These are phyloP conservation scores for Escarpia spicata DNA, from an alignment of 2,888 invertebrate species.

Conservation along the genomic window DNA sequence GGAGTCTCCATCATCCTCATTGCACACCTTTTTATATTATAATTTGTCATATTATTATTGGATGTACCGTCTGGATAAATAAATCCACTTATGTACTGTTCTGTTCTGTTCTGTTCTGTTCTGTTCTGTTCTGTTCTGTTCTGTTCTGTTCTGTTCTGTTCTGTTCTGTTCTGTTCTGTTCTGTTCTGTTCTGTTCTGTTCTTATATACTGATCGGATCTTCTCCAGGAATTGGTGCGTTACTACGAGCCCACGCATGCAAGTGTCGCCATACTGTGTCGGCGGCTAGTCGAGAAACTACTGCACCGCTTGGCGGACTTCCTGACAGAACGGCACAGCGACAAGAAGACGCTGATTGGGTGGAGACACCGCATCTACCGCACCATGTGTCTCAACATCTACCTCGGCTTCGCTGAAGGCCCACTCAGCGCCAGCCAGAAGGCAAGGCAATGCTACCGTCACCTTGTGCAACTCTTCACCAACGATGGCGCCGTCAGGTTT, in stretches of 20 bases:
- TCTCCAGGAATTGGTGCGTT: not conserved
- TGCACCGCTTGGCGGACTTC: not conserved
- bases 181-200: no score
- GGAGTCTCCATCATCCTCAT: no score
- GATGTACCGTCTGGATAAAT: no score
- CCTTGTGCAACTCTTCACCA: not conserved
- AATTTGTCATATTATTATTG: no score
- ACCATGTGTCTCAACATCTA: not conserved
- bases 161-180: no score
- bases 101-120: no score
- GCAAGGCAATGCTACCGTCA: not conserved
- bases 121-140: no score
- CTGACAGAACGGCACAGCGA: not conserved
- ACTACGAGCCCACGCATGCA: not conserved
- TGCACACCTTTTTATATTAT: no score
- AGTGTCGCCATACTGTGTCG: not conserved
- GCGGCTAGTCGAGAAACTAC: not conserved
- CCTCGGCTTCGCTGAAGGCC: not conserved
- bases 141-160: no score
- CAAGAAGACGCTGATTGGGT: conserved; percentile 3
- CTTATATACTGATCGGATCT: not conserved
- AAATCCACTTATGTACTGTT: no score
- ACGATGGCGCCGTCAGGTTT: not conserved
- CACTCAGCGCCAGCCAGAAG: not conserved
- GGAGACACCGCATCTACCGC: not conserved